Evolutionary conservation across 2,113 vertebrate species (phyloP).

Genomic region (Stegostoma tigrinum): DNA sequence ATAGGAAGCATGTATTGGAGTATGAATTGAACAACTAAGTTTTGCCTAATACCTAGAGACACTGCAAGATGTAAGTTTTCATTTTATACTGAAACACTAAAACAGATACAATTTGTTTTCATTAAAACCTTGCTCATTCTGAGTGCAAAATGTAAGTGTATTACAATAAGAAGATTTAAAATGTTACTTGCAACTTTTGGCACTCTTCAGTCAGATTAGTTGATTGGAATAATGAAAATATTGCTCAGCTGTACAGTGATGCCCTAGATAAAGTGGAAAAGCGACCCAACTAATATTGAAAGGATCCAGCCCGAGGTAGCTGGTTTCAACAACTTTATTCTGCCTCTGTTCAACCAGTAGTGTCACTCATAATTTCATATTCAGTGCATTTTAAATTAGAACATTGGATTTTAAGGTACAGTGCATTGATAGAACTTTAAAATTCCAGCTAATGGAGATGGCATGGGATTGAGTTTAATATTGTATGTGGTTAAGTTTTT

Average conservation of each 20-base stretch:
- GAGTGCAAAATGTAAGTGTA: neutral
- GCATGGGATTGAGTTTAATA: slow-evolving; percentile 61
- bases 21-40: neutral
- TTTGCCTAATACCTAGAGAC: neutral
- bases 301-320: neutral
- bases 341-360: slow-evolving; percentile 36
- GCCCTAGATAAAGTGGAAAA: neutral
- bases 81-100: neutral
- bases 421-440: slow-evolving; percentile 53
- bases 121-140: neutral
- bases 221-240: neutral
- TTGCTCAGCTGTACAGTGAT: neutral
- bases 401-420: slow-evolving; percentile 45
- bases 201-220: neutral
- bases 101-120: neutral
- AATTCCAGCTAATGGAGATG: slow-evolving; percentile 59
- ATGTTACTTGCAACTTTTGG: neutral
- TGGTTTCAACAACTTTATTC: neutral
- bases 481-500: slow-evolving; percentile 61
- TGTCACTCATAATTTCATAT: slow-evolving; percentile 40
- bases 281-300: neutral
- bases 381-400: slow-evolving; percentile 38
- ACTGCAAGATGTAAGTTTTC: neutral
- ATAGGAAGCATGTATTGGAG: neutral
- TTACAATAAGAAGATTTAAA: slow-evolving; percentile 1